A percentile compares a stretch with the other conserved stretches of the same genome.
Conservation (phyloP, 2,888 invertebrate genomes). For the Agriotes lineatus region DNA sequence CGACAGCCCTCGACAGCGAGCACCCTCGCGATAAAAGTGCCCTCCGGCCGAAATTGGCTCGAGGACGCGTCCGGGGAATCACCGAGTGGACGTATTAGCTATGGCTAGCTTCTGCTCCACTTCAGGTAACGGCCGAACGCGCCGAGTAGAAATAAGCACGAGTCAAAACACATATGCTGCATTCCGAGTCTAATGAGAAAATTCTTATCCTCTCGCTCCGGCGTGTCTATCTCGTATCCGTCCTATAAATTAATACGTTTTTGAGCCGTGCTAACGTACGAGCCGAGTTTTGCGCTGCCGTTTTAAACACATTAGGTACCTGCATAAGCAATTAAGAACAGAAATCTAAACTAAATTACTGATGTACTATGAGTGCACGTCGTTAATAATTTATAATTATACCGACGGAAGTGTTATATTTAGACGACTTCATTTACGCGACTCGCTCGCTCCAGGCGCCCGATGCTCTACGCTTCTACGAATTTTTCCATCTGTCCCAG, state of each 20-base stretch:
- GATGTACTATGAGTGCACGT: conserved; percentile 32
- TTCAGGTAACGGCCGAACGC: conserved; percentile 18
- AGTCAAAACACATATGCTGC: conserved; percentile 39
- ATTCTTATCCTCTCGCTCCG: conserved; percentile 31
- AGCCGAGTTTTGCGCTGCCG: conserved; percentile 4
- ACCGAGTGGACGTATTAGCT: not conserved
- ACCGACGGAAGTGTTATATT: conserved; percentile 38
- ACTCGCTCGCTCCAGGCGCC: not conserved
- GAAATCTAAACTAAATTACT: conserved; percentile 34
- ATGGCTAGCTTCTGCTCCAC: conserved; percentile 2
- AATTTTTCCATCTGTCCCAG: not conserved
- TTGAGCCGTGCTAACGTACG: conserved; percentile 21
- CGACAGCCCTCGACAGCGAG: conserved; percentile 25
- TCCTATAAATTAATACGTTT: conserved; percentile 41
- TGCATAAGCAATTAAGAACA: conserved; percentile 33
- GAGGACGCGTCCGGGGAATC: not conserved
- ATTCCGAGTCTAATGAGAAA: conserved; percentile 43
- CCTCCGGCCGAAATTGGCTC: not conserved
- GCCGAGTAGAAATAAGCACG: conserved; percentile 33
- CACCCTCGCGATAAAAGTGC: conserved; percentile 26
- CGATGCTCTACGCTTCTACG: not conserved
- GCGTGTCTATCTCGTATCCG: conserved; percentile 33
- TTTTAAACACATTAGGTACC: conserved; percentile 27
- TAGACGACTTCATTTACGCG: conserved; percentile 30
- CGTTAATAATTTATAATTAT: conserved; percentile 35